Conservation (phyloP, 2,888 invertebrate species). For the Nineta flava region DNA sequence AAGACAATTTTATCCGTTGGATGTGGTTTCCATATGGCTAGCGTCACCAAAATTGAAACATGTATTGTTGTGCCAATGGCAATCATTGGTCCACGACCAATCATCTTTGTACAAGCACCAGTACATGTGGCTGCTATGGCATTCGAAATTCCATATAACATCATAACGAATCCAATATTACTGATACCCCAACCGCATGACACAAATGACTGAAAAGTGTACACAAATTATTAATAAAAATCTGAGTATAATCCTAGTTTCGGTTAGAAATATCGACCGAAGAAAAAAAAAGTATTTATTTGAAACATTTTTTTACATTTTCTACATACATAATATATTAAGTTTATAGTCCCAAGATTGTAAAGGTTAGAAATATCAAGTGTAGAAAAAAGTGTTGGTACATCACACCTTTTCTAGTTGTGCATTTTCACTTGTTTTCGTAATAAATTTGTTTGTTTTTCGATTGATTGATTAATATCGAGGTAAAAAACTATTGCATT, state of each 20-base stretch:
- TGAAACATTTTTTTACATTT: no score
- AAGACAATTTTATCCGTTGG: conserved; percentile 51
- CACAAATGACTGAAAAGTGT: conserved; percentile 51
- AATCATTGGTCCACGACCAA: conserved; percentile 68
- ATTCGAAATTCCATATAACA: conserved; percentile 79
- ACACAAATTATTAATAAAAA: conserved; percentile 6
- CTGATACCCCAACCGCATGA: conserved; percentile 78
- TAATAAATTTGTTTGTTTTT: no score
- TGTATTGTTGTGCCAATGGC: conserved; percentile 56
- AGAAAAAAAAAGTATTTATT: no score
- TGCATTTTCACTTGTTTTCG: no score
- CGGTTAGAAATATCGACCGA: no score
- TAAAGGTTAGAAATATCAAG: no score
- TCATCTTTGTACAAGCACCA: conserved; percentile 61
- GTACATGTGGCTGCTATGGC: conserved; percentile 72
- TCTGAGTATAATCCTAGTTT: neutral
- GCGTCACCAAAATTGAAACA: conserved; percentile 45
- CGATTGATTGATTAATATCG: no score
- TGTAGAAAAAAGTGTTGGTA: no score
- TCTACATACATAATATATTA: no score
- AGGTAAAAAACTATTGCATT: no score
- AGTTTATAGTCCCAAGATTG: no score
- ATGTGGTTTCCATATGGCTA: conserved; percentile 58
- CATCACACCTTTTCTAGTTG: no score
- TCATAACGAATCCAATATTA: conserved; percentile 87